These are phyloP conservation scores for Archocentrus centrarchus DNA, from an alignment of 2,113 vertebrate genomes.

Conservation along the genomic window DNA sequence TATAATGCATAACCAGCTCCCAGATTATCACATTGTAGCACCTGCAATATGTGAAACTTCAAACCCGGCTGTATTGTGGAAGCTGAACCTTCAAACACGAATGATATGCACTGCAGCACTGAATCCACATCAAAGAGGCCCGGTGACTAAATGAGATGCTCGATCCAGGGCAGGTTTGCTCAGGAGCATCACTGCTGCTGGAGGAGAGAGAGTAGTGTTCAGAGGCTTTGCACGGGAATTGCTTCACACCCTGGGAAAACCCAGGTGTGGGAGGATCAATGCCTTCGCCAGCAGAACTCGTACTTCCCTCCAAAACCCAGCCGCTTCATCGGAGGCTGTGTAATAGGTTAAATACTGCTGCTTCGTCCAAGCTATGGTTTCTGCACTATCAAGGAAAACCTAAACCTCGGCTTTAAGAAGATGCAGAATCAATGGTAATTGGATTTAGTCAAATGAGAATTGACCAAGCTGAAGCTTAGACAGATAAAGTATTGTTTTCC, in stretches of 20 bases:
- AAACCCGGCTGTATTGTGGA: slow-evolving; percentile 73
- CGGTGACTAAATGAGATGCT: slow-evolving; percentile 76
- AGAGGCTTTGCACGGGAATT: slow-evolving; percentile 69
- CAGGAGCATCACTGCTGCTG: slow-evolving; percentile 67
- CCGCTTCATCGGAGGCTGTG: slow-evolving; percentile 61
- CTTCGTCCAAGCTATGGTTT: slow-evolving; percentile 64
- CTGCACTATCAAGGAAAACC: slow-evolving; percentile 69
- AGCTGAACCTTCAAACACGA: slow-evolving; percentile 76
- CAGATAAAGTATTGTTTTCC: slow-evolving; percentile 66
- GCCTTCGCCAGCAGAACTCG: slow-evolving; percentile 57
- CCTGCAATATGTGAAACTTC: slow-evolving; percentile 76
- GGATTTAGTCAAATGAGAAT: slow-evolving; percentile 77
- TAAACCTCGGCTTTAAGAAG: slow-evolving; percentile 60
- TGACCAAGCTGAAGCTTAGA: slow-evolving; percentile 68
- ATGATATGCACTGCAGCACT: slow-evolving; percentile 75
- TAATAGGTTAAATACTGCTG: slow-evolving; percentile 74
- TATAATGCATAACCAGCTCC: slow-evolving; percentile 75
- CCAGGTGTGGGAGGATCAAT: slow-evolving; percentile 73
- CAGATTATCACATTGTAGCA: slow-evolving; percentile 79
- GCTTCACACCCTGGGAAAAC: slow-evolving; percentile 64
- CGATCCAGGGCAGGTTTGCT: slow-evolving; percentile 73
- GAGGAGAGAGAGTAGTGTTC: slow-evolving; percentile 68
- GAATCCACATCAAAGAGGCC: slow-evolving; percentile 78
- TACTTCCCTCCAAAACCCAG: slow-evolving; percentile 56
- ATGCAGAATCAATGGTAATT: slow-evolving; percentile 72